phyloP scores from a whole-genome alignment of 2,888 invertebrate genomes.

The Mayetiola destructor region DNA sequence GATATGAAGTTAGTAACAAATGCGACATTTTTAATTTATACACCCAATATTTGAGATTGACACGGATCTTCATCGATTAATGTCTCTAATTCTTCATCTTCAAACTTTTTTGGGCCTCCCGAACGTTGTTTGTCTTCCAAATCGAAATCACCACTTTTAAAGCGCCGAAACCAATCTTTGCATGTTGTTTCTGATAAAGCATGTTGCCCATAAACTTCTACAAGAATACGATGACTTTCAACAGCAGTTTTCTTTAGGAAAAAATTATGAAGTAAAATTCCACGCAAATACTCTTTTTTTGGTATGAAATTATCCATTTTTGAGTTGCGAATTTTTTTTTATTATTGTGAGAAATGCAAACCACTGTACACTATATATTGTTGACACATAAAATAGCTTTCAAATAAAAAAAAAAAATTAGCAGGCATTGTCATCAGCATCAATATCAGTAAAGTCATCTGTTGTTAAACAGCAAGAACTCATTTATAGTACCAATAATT shows the following conservation, averaged over 20 bases:
- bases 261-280: not conserved
- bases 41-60: not conserved
- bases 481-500: too few relatives aligned
- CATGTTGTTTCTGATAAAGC: not conserved
- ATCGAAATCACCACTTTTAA: not conserved
- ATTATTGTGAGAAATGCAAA: too few relatives aligned
- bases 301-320: not conserved
- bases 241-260: not conserved
- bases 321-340: too few relatives aligned
- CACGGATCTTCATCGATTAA: not conserved
- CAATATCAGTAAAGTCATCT: too few relatives aligned
- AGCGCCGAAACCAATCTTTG: not conserved
- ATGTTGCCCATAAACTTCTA: not conserved
- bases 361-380: too few relatives aligned
- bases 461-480: too few relatives aligned
- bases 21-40: too few relatives aligned
- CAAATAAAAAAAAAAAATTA: too few relatives aligned
- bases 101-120: not conserved
- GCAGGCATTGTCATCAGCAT: too few relatives aligned
- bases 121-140: constrained; percentile 4
- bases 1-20: too few relatives aligned
- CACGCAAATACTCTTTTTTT: not conserved
- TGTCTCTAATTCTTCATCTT: not conserved
- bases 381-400: too few relatives aligned
- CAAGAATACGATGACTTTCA: not conserved